A percentile compares a stretch with the other conserved stretches of the same genome.
phyloP scores from a whole-genome alignment of 2,888 invertebrate genomes.

The Synergus itoensis region DNA sequence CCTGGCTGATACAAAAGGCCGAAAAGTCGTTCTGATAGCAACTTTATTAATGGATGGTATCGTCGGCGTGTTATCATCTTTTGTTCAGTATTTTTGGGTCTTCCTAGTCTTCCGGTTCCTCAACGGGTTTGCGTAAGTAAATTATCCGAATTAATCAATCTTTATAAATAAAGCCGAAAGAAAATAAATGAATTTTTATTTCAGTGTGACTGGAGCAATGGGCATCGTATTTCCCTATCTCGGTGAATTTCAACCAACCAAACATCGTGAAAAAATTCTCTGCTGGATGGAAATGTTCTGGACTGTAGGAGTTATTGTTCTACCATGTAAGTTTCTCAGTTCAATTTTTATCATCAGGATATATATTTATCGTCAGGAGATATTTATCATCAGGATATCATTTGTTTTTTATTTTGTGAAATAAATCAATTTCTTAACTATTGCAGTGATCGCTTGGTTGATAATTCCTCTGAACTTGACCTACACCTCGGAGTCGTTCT shows the following conservation, averaged over 20 bases:
- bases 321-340: constrained; percentile 82
- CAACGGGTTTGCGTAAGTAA: constrained; percentile 89
- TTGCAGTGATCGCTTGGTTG: constrained; percentile 87
- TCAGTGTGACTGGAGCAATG: constrained; percentile 89
- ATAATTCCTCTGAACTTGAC: constrained; percentile 86
- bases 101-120: constrained; percentile 87
- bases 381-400: neutral
- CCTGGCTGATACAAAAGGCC: constrained; percentile 90
- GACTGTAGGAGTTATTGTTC: constrained; percentile 87
- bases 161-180: too few relatives aligned
- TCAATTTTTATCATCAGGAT: neutral
- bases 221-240: constrained; percentile 90
- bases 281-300: constrained; percentile 94
- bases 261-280: constrained; percentile 88
- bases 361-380: too few relatives aligned
- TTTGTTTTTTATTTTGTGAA: neutral
- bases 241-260: constrained; percentile 90
- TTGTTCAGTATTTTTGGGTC: constrained; percentile 85
- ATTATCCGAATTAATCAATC: constrained; percentile 51
- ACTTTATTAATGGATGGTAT: constrained; percentile 87
- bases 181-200: constrained; percentile 44
- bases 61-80: constrained; percentile 85
- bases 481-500: constrained; percentile 81
- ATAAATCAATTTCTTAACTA: constrained; percentile 24
- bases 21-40: constrained; percentile 86